phyloP scores from a whole-genome alignment of 2,888 invertebrate genomes.

The Neoscelio sp. region DNA sequence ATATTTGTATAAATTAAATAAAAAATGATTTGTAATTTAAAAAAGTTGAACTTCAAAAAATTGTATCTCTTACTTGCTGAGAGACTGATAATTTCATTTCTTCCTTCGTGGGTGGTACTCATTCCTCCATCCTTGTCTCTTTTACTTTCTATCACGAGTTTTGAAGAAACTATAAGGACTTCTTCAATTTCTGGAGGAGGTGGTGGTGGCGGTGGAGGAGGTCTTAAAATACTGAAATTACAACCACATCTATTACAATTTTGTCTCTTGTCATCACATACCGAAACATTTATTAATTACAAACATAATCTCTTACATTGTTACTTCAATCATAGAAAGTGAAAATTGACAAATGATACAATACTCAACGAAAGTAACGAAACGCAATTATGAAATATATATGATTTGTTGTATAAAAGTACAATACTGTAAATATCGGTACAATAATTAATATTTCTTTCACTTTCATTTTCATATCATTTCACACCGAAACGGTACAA shows the following conservation, averaged over 20 bases:
- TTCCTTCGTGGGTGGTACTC: slow-evolving; percentile 68
- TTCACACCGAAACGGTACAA: slow-evolving; percentile 19
- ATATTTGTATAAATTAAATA: no score
- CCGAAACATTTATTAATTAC: no score
- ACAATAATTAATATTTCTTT: slow-evolving; percentile 39
- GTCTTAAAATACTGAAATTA: slow-evolving; percentile 73
- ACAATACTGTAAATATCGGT: slow-evolving; percentile 32
- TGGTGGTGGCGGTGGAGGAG: slow-evolving; percentile 80
- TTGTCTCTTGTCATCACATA: no score
- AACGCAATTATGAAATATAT: slow-evolving; percentile 39
- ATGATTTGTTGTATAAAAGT: slow-evolving; percentile 33
- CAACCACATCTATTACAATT: no score
- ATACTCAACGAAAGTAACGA: slow-evolving; percentile 23
- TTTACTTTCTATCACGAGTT: slow-evolving; percentile 69
- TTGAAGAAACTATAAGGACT: slow-evolving; percentile 72
- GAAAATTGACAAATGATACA: slow-evolving; percentile 48
- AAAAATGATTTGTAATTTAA: no score
- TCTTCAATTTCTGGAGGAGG: slow-evolving; percentile 80
- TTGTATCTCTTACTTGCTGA: slow-evolving; percentile 74
- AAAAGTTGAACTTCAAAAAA: no score
- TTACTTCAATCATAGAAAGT: no score
- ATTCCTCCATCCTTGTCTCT: slow-evolving; percentile 72
- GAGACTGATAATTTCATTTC: slow-evolving; percentile 73
- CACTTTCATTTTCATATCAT: slow-evolving; percentile 56
- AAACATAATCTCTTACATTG: no score